Evolutionary conservation across 2,113 vertebrate species (phyloP).

Genomic region (Vidua macroura): DNA sequence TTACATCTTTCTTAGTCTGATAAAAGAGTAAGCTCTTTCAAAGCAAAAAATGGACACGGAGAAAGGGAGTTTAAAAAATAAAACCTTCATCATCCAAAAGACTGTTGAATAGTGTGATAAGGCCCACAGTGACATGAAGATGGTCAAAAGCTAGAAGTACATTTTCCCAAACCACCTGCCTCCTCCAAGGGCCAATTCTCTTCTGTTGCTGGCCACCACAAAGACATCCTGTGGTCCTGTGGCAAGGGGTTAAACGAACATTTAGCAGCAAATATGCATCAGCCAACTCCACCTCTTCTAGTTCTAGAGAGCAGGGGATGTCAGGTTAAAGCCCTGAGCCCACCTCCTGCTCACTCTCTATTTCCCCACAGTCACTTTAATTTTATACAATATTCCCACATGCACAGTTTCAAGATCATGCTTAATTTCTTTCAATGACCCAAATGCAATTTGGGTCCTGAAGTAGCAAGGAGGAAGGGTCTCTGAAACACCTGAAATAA

Average conservation of each 20-base stretch:
- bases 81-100: not conserved
- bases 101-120: not conserved
- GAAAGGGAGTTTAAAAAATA: not conserved
- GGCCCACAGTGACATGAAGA: not conserved
- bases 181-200: not conserved
- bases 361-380: not conserved
- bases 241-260: not conserved
- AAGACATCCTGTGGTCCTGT: not conserved
- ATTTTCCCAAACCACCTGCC: not conserved
- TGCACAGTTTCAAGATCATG: not conserved
- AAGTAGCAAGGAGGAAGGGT: accelerated
- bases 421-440: not conserved
- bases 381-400: not conserved
- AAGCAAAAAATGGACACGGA: not conserved
- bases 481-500: not conserved
- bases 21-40: not conserved
- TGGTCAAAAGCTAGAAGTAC: not conserved
- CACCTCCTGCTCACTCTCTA: not conserved
- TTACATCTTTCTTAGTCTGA: not conserved
- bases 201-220: not conserved
- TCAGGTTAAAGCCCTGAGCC: not conserved
- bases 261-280: not conserved
- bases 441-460: not conserved
- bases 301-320: not conserved
- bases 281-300: not conserved